phyloP scores from a whole-genome alignment of 2,797 vertebrate species.

The Sphenopsis melanotis region DNA sequence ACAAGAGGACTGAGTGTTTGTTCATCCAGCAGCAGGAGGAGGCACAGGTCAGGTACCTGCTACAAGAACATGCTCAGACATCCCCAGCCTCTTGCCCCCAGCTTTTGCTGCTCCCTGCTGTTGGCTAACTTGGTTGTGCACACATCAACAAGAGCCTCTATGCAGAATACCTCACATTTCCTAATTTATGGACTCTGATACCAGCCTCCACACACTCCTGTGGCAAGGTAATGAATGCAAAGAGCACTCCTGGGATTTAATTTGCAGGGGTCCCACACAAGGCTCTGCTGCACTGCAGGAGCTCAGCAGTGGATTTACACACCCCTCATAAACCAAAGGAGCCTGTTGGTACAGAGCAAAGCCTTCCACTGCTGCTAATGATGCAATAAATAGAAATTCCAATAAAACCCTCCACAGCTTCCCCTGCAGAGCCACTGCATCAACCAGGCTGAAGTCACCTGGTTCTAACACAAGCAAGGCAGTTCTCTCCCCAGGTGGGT shows the following conservation, averaged over 20 bases:
- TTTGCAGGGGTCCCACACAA: neutral
- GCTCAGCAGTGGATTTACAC: neutral
- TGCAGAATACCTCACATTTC: neutral
- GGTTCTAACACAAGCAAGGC: neutral
- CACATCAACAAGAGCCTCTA: neutral
- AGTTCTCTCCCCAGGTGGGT: neutral
- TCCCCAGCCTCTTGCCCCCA: neutral
- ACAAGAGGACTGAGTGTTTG: neutral
- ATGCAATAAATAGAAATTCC: conserved; percentile 7
- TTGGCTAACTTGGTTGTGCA: neutral
- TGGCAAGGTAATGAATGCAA: neutral
- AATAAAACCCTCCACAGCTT: neutral
- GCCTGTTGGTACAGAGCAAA: neutral
- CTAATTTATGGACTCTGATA: neutral
- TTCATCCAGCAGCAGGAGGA: neutral
- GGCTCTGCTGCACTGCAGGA: neutral
- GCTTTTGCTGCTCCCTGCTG: neutral
- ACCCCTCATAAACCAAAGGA: neutral
- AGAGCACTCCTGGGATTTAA: neutral
- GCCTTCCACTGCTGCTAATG: neutral
- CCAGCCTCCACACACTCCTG: neutral
- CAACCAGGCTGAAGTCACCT: neutral
- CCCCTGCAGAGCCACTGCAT: neutral
- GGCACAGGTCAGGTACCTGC: neutral
- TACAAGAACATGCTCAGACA: rapidly evolving